phyloP scores from a whole-genome alignment of 2,113 vertebrate species.

The Proteles cristata region DNA sequence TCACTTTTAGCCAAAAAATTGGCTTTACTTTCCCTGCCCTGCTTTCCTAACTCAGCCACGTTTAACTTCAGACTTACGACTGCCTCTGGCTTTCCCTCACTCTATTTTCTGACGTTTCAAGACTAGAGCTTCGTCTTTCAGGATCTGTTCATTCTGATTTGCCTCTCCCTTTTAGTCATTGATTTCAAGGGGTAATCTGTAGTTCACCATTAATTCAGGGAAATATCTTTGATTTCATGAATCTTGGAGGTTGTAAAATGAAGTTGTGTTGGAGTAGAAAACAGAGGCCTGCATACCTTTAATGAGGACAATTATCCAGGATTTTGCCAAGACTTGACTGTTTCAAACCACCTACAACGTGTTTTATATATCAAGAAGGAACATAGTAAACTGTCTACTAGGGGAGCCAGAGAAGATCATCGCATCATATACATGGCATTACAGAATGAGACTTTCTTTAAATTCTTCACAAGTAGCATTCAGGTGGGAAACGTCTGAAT shows the following conservation, averaged over 20 bases:
- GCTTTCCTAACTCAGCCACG: background rate
- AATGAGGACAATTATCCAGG: constrained; percentile 74
- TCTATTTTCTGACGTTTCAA: rapidly evolving
- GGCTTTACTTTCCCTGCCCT: background rate
- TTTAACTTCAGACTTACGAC: background rate
- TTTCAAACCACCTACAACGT: constrained; percentile 67
- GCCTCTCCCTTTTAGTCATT: constrained; percentile 4
- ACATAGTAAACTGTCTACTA: constrained; percentile 59
- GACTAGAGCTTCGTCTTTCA: background rate
- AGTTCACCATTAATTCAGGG: constrained; percentile 67
- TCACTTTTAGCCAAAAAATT: background rate
- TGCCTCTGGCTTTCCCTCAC: background rate
- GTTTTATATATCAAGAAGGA: constrained; percentile 73
- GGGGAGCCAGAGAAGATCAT: constrained; percentile 51
- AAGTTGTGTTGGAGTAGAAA: constrained; percentile 33
- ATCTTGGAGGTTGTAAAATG: constrained; percentile 76
- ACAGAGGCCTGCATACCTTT: constrained; percentile 76
- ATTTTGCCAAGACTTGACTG: constrained; percentile 74
- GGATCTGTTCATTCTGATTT: constrained; percentile 44
- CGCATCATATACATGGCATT: constrained; percentile 57
- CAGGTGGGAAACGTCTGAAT: constrained; percentile 62
- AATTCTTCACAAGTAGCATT: constrained; percentile 20
- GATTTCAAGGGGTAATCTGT: constrained; percentile 61
- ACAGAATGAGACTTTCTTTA: constrained; percentile 59
- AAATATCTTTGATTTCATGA: constrained; percentile 79